phyloP scores from a whole-genome alignment of 2,113 vertebrate species.

The Chlorodrepanis virens region DNA sequence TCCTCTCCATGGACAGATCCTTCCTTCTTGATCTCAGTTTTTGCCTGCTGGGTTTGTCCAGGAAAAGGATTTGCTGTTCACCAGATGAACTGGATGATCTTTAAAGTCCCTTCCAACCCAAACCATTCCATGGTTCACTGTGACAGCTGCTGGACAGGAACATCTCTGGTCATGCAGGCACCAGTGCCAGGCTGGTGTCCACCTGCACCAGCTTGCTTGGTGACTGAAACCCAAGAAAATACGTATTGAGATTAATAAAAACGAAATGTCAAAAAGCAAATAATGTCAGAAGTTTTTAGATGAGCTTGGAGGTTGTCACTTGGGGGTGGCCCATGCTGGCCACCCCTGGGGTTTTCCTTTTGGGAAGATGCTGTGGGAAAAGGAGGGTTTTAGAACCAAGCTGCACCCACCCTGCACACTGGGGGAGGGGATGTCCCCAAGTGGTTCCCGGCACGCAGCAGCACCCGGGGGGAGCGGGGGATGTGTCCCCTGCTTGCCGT shows the following conservation, averaged over 20 bases:
- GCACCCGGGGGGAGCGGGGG: rapidly evolving
- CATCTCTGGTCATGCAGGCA: background rate
- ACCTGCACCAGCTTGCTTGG: background rate
- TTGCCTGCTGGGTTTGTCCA: background rate
- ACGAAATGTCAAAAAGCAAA: background rate
- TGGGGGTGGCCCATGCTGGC: background rate
- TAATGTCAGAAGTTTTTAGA: background rate
- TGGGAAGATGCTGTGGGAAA: background rate
- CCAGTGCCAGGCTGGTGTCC: background rate
- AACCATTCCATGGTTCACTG: background rate
- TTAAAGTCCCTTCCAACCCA: background rate
- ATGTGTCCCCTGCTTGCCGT: rapidly evolving
- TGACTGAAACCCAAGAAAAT: background rate
- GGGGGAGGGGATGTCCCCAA: rapidly evolving
- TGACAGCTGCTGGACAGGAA: background rate
- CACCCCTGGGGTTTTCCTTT: background rate
- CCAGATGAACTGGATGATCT: background rate
- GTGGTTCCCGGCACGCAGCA: background rate
- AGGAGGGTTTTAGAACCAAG: background rate
- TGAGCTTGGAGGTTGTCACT: background rate
- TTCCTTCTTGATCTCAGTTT: background rate
- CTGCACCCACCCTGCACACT: rapidly evolving
- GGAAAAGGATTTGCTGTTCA: background rate
- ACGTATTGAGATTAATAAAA: background rate
- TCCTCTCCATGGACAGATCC: background rate